Base-by-base conservation (phyloP, 2,888 invertebrate genomes). In the Callinectes sapidus region DNA sequence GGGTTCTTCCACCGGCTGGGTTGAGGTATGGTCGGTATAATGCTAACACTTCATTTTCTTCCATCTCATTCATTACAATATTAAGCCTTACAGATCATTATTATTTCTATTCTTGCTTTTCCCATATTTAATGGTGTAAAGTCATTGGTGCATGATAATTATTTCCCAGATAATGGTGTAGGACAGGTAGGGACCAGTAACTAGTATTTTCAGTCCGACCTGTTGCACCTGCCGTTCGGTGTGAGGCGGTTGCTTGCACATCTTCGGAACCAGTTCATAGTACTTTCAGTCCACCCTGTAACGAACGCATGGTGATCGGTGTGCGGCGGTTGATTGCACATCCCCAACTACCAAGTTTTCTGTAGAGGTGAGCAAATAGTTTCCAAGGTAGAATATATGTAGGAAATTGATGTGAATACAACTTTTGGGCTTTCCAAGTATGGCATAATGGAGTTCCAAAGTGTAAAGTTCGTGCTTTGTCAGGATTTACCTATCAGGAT, bases 1-100 rank as follows among this genome's bases (percentile, higher is more conserved):
- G 35, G 81, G 81, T 81, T 81, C 81, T 81, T 81, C 81, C 81
- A 81, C 28, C 81, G 81, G 81, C 81, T 81, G 81, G 81, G 81
- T 81, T 35, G 81, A 81, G 81, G 81, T 81, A 81, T 81, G 81
- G 16, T 81, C 81, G 81, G 81, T 81, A 81, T 81, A 35, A 1
- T 81, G 81, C 81, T 81, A 81, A 81, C 81, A 81, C 35, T 32
- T 81, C 81, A 81, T 81, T 81, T 81, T 81, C 81, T 81, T 81
- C 35, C 81, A 81, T 81, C 81, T 81, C 81, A 81, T 81, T 81
- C 81, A 35, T 35, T 81, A 18, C n/a, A 71, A 71, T 35, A 18
- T 81, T 77, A 28, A 28, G 32, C 28, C 32, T 77, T 13, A 61
- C 23, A 61, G 23, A 71, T 28, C 23, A 23, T n/a, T 71, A 71